Evolutionary conservation across 2,888 invertebrate species (phyloP).

Genomic region (Rhingia campestris): DNA sequence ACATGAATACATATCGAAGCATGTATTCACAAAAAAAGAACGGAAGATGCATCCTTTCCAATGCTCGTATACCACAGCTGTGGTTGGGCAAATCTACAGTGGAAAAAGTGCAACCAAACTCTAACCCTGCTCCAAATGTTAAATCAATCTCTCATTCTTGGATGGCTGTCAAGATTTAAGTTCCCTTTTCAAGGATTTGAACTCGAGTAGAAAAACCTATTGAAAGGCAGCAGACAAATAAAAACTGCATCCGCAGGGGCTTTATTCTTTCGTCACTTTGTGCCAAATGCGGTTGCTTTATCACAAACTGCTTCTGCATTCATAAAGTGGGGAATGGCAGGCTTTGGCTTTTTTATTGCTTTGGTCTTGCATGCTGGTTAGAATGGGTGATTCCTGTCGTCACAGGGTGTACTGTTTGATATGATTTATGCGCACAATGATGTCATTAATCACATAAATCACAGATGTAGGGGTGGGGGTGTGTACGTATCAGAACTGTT

Average conservation of each 20-base stretch:
- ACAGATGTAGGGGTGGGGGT: constrained; percentile 33
- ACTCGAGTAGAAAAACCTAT: constrained; percentile 16
- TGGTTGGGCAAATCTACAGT: too few relatives aligned
- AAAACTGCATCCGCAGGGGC: constrained; percentile 18
- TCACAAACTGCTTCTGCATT: constrained; percentile 9
- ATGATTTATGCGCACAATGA: constrained; percentile 49
- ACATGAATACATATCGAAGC: constrained; percentile 19
- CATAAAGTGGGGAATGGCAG: constrained; percentile 7
- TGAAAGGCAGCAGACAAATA: constrained; percentile 18
- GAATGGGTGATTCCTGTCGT: neutral
- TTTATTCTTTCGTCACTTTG: constrained; percentile 12
- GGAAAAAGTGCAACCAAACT: neutral
- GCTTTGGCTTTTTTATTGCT: constrained; percentile 14
- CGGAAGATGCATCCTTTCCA: neutral
- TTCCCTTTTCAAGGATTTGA: constrained; percentile 12
- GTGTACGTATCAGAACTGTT: constrained; percentile 3
- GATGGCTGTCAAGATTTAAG: constrained; percentile 34
- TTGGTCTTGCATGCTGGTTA: neutral
- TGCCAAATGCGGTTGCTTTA: neutral
- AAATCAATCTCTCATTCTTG: constrained; percentile 35
- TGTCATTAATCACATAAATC: constrained; percentile 53
- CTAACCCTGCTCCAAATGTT: constrained; percentile 15
- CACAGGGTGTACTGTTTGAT: constrained; percentile 17
- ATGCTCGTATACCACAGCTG: too few relatives aligned
- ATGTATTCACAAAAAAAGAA: neutral